Evolutionary conservation across 2,888 invertebrate species (phyloP).

Genomic region (Mythimna loreyi): DNA sequence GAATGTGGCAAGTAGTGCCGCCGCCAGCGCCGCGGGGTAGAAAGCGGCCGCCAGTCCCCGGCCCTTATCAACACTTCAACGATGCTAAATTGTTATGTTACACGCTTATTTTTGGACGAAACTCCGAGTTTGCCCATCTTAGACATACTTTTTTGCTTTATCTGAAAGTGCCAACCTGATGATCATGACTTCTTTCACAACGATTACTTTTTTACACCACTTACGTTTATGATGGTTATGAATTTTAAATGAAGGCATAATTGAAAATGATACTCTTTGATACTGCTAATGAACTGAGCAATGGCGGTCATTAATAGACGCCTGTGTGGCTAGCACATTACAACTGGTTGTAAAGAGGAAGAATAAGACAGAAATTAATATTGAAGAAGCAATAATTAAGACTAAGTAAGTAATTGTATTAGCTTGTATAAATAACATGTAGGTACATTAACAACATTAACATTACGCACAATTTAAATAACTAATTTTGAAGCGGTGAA

Average conservation of each 20-base stretch:
- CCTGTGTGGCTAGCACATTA: slow-evolving; percentile 7
- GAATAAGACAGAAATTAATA: background rate
- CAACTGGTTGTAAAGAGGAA: slow-evolving; percentile 10
- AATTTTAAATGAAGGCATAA: slow-evolving; percentile 5
- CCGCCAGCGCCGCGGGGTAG: slow-evolving; percentile 78
- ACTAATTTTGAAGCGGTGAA: slow-evolving; percentile 32
- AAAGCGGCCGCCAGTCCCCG: slow-evolving; percentile 75
- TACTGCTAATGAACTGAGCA: background rate
- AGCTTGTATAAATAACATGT: background rate
- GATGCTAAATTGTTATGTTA: slow-evolving; percentile 59
- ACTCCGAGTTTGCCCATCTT: slow-evolving; percentile 9
- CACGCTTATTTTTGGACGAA: slow-evolving; percentile 53
- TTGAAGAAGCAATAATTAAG: slow-evolving; percentile 1
- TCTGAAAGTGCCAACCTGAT: background rate
- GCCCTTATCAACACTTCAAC: slow-evolving; percentile 70
- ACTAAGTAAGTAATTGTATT: background rate
- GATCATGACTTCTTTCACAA: background rate
- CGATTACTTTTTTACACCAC: background rate
- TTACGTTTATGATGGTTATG: background rate
- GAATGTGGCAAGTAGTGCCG: slow-evolving; percentile 72
- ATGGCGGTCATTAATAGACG: slow-evolving; percentile 9
- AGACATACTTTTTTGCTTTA: slow-evolving; percentile 1
- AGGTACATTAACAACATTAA: slow-evolving; percentile 2
- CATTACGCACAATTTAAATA: slow-evolving; percentile 27
- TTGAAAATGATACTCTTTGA: background rate